These are phyloP conservation scores for Neolamprologus cancellatus DNA, from an alignment of 2,113 vertebrate genomes.

Conservation along the genomic window DNA sequence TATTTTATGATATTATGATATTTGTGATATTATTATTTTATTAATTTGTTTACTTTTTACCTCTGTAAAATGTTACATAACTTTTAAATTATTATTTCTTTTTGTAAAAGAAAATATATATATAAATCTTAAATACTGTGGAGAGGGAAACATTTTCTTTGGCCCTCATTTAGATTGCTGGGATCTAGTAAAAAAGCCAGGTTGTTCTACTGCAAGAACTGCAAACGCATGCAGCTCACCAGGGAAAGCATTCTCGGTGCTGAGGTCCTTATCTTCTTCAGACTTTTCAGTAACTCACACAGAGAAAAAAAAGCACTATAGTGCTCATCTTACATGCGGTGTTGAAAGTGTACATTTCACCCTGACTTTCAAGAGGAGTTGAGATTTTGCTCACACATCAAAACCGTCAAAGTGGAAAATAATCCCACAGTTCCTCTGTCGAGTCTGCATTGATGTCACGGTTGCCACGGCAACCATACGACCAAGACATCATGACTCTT, in stretches of 20 bases:
- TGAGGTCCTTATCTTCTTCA: background rate
- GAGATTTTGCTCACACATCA: background rate
- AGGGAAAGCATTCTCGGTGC: background rate
- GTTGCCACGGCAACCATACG: conserved; percentile 83
- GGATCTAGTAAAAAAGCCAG: background rate
- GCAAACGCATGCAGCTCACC: background rate
- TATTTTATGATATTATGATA: background rate
- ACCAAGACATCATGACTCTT: conserved; percentile 73
- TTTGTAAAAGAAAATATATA: background rate
- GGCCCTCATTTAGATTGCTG: background rate
- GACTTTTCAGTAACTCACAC: background rate
- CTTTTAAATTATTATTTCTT: background rate
- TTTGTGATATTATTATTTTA: background rate
- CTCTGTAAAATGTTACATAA: background rate
- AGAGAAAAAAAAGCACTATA: background rate
- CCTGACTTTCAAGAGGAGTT: background rate
- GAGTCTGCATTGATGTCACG: conserved; percentile 74
- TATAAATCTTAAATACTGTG: background rate
- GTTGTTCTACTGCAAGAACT: background rate
- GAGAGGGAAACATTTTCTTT: background rate
- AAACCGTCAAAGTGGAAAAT: background rate
- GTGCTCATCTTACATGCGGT: background rate
- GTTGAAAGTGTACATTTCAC: background rate
- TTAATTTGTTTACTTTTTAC: background rate
- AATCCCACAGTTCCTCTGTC: conserved; percentile 40